Percentiles rank a stretch among this genome's conserved stretches.
Conservation (phyloP, 1,140 invertebrate genomes). For the Oryctes rhinoceros region DNA sequence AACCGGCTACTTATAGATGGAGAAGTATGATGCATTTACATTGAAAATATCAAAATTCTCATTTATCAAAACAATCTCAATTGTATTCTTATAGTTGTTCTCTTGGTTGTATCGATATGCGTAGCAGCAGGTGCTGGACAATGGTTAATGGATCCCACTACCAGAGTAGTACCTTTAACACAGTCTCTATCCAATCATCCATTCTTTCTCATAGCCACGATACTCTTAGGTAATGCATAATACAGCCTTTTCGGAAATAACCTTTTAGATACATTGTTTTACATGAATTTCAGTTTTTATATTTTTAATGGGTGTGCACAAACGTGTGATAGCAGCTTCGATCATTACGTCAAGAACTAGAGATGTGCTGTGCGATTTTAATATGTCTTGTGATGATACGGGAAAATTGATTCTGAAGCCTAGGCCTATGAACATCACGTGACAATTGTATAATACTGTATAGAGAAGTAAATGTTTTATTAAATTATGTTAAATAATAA, state of each 20-base stretch:
- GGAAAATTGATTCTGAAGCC: conserved; percentile 91
- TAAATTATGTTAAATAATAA: conserved; percentile 19
- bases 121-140: conserved; percentile 93
- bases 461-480: conserved; percentile 21
- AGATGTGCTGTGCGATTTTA: conserved; percentile 91
- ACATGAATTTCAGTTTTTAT: conserved; percentile 76
- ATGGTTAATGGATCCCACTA: conserved; percentile 92
- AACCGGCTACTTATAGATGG: conserved; percentile 92
- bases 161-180: conserved; percentile 84
- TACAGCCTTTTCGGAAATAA: too few relatives aligned
- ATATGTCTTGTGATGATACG: conserved; percentile 98
- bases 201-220: conserved; percentile 93
- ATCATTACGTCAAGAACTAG: conserved; percentile 93
- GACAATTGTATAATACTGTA: conserved; percentile 46
- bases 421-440: conserved; percentile 67
- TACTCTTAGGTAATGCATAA: conserved; percentile 73
- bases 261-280: conserved; percentile 31
- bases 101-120: conserved; percentile 85
- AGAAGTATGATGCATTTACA: conserved; percentile 72
- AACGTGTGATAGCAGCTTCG: conserved; percentile 93
- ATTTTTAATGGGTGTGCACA: conserved; percentile 92
- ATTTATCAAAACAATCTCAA: not conserved
- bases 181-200: conserved; percentile 94
- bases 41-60: conserved; percentile 42
- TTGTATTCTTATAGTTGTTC: conserved; percentile 70